Percentiles rank a stretch among this genome's conserved stretches.
Evolutionary conservation across 2,797 vertebrate genomes (phyloP).

Genomic region (Oryzias sinensis): DNA sequence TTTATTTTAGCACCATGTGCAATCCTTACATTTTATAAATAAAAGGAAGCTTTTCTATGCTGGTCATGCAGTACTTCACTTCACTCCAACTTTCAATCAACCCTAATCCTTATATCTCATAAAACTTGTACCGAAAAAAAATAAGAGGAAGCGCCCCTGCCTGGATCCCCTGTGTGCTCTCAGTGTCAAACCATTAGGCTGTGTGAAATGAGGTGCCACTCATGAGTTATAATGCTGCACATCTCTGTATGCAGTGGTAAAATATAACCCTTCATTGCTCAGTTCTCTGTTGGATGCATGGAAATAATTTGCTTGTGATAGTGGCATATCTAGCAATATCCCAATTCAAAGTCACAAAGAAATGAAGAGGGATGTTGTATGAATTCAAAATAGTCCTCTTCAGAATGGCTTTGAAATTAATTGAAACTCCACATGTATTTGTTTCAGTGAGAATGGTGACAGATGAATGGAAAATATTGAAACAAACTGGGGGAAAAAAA

Average conservation of each 20-base stretch:
- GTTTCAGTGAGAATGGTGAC: slow-evolving; percentile 18
- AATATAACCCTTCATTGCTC: slow-evolving; percentile 67
- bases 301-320: slow-evolving; percentile 71
- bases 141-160: slow-evolving; percentile 65
- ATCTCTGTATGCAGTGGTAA: slow-evolving; percentile 71
- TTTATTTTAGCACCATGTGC: slow-evolving; percentile 45
- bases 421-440: slow-evolving; percentile 43
- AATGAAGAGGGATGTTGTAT: slow-evolving; percentile 59
- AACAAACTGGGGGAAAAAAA: slow-evolving; percentile 23
- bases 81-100: slow-evolving; percentile 68
- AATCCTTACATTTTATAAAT: slow-evolving; percentile 45
- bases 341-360: slow-evolving; percentile 68
- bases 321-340: slow-evolving; percentile 61
- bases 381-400: slow-evolving; percentile 76
- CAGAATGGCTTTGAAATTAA: slow-evolving; percentile 71
- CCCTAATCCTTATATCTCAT: slow-evolving; percentile 69
- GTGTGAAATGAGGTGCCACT: slow-evolving; percentile 87
- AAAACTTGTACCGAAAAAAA: slow-evolving; percentile 61
- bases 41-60: slow-evolving; percentile 29
- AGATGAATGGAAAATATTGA: slow-evolving; percentile 49
- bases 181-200: slow-evolving; percentile 85
- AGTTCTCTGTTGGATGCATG: slow-evolving; percentile 61
- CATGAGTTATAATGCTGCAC: slow-evolving; percentile 81
- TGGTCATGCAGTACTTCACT: slow-evolving; percentile 26
- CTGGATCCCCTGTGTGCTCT: slow-evolving; percentile 75